These are phyloP conservation scores for Heliothis peltigera DNA, from an alignment of 2,888 invertebrate species.

Conservation along the genomic window DNA sequence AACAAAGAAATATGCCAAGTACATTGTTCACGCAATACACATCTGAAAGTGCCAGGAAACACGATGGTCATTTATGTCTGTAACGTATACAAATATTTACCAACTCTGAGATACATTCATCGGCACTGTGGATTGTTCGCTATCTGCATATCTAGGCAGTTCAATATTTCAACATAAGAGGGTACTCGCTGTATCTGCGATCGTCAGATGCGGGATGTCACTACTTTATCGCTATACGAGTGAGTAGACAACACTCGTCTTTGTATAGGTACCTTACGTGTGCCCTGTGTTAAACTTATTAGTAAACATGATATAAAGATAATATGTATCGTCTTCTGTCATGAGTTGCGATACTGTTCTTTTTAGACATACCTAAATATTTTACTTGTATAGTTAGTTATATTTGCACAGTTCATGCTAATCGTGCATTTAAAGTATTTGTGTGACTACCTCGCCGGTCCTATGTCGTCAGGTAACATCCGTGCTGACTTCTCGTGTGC, in stretches of 20 bases:
- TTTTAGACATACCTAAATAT: too few relatives aligned
- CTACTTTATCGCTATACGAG: conserved; percentile 15
- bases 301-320: too few relatives aligned
- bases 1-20: neutral
- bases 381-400: too few relatives aligned
- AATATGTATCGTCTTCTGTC: too few relatives aligned
- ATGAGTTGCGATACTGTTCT: too few relatives aligned
- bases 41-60: conserved; percentile 2
- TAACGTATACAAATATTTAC: conserved; percentile 21
- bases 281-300: too few relatives aligned
- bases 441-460: neutral
- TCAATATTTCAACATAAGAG: conserved; percentile 26
- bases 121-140: conserved; percentile 11
- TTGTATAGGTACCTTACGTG: neutral
- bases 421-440: too few relatives aligned
- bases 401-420: too few relatives aligned
- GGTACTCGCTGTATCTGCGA: conserved; percentile 12
- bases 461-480: conserved; percentile 9
- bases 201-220: conserved; percentile 12
- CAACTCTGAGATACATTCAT: conserved; percentile 9
- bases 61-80: conserved; percentile 5
- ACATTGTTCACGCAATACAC: conserved; percentile 3
- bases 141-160: conserved; percentile 28
- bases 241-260: neutral
- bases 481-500: neutral